Evolutionary conservation across 53 echinoderm and acorn worm species (phyloP).

Genomic region (Crossaster papposus): DNA sequence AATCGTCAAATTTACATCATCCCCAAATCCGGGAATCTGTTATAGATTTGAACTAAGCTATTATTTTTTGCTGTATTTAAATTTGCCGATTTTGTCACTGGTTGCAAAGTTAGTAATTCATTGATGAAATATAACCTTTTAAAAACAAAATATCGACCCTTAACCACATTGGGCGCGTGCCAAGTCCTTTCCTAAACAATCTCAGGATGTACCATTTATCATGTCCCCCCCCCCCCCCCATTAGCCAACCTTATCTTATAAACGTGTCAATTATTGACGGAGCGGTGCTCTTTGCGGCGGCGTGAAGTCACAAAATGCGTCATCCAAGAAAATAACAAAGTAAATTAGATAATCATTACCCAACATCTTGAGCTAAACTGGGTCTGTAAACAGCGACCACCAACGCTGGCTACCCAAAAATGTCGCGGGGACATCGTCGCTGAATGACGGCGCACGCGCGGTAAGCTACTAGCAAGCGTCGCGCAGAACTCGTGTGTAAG

Average conservation of each 20-base stretch:
- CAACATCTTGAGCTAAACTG: neutral
- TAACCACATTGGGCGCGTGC: neutral
- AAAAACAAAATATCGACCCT: too few relatives aligned
- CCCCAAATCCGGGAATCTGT: too few relatives aligned
- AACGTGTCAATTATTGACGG: conserved; percentile 1
- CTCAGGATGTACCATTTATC: neutral
- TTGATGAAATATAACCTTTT: too few relatives aligned
- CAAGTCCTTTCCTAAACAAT: neutral
- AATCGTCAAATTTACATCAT: neutral
- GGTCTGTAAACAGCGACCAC: neutral
- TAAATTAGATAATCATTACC: neutral
- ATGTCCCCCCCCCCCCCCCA: neutral
- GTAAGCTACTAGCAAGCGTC: neutral
- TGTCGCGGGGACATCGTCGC: neutral
- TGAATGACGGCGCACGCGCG: conserved; percentile 7
- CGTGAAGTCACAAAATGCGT: neutral
- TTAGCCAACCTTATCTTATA: neutral
- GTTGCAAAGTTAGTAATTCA: too few relatives aligned
- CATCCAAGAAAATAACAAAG: neutral
- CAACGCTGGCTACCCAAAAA: neutral
- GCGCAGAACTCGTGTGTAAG: neutral
- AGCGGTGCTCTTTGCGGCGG: neutral
- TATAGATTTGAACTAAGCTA: too few relatives aligned
- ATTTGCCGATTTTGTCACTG: too few relatives aligned
- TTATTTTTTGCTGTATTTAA: too few relatives aligned